A percentile compares a stretch with the other conserved stretches of the same genome.
Evolutionary conservation across 1,140 invertebrate genomes (phyloP).

Genomic region (Drosophila novamexicana): DNA sequence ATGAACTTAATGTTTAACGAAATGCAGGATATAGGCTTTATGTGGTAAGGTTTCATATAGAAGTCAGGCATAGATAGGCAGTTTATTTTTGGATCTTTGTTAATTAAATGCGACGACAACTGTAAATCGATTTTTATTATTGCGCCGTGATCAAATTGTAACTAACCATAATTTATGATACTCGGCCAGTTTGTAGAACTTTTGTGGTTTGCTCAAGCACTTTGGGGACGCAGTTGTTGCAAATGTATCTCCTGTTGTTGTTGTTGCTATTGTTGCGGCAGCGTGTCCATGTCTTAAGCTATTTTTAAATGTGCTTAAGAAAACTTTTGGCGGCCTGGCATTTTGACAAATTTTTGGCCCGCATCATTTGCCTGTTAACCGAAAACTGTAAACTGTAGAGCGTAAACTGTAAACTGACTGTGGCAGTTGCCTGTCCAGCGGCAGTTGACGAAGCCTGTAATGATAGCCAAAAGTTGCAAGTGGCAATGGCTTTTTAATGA

Average conservation of each 20-base stretch:
- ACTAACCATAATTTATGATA: slow-evolving; percentile 78
- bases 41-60: not conserved
- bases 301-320: slow-evolving; percentile 75
- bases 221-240: slow-evolving; percentile 27
- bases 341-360: slow-evolving; percentile 58
- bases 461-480: slow-evolving; percentile 73
- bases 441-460: slow-evolving; percentile 67
- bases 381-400: slow-evolving; percentile 55
- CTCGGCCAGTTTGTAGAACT: slow-evolving; percentile 51
- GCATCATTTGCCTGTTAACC: slow-evolving; percentile 46
- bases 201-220: slow-evolving; percentile 43
- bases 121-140: slow-evolving; percentile 33
- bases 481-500: slow-evolving; percentile 80
- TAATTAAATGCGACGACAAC: slow-evolving; percentile 48
- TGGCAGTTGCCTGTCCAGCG: slow-evolving; percentile 16
- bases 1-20: too few relatives aligned
- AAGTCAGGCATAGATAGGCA: not conserved
- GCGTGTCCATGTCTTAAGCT: slow-evolving; percentile 71
- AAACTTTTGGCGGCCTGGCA: slow-evolving; percentile 53
- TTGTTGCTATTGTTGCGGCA: slow-evolving; percentile 12
- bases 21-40: too few relatives aligned
- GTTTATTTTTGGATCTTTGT: slow-evolving; percentile 1
- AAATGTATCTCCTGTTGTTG: slow-evolving; percentile 1
- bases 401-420: slow-evolving; percentile 54
- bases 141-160: slow-evolving; percentile 62